A percentile compares a stretch with the other conserved stretches of the same genome.
Conservation (phyloP, 2,797 vertebrate genomes). For the Prunella strophiata region DNA sequence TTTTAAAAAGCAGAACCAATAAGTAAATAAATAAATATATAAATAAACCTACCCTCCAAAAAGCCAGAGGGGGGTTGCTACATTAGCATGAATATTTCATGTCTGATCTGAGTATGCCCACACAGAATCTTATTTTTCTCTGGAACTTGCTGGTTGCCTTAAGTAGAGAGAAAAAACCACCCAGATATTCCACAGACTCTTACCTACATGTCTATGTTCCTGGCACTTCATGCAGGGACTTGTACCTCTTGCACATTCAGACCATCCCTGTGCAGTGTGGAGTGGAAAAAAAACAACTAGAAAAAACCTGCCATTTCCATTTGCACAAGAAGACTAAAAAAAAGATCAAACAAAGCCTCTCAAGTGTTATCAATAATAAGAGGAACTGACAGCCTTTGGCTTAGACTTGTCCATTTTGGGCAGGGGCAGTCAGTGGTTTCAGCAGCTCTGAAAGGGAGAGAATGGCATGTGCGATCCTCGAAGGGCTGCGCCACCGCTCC, state of each 20-base stretch:
- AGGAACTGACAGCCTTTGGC: conserved; percentile 22
- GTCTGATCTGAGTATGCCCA: not conserved
- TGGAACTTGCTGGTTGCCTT: not conserved
- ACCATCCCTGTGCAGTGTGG: not conserved
- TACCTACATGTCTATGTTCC: not conserved
- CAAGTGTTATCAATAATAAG: not conserved
- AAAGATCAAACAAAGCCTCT: conserved; percentile 3
- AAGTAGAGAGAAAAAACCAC: not conserved
- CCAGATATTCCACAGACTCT: not conserved
- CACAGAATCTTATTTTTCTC: conserved; percentile 12
- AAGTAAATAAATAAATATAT: not conserved
- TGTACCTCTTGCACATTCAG: not conserved
- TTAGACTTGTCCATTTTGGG: conserved; percentile 25
- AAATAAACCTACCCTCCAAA: not conserved
- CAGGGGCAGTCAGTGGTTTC: not conserved
- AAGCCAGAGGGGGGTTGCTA: not conserved
- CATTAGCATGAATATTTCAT: conserved; percentile 54
- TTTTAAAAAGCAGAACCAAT: not conserved
- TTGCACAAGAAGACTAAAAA: not conserved
- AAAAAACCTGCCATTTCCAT: not conserved
- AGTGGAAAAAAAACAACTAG: not conserved
- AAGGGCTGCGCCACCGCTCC: not conserved
- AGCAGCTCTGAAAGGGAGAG: not conserved
- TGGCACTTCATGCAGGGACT: not conserved
- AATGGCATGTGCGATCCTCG: not conserved